A percentile compares a stretch with the other conserved stretches of the same genome.
Evolutionary conservation across 2,888 invertebrate genomes (phyloP).

Genomic region (Diabrotica balteata): DNA sequence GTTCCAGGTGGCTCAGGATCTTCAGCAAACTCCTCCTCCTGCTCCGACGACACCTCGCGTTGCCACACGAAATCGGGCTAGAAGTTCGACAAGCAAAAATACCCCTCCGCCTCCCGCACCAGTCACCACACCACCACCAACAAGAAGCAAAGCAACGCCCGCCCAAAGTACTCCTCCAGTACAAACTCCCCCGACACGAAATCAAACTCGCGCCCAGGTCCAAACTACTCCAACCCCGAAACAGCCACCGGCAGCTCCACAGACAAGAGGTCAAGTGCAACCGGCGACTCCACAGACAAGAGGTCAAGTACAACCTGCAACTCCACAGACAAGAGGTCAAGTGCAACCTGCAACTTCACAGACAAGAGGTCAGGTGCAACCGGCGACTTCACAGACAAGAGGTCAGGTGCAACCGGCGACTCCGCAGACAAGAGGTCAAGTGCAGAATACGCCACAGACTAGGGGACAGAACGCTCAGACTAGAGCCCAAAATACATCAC

Average conservation of each 20-base stretch:
- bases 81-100: constrained; percentile 16
- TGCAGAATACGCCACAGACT: background rate
- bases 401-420: too few relatives aligned
- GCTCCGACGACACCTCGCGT: constrained; percentile 1
- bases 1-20: constrained; percentile 32
- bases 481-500: background rate
- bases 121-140: constrained; percentile 1
- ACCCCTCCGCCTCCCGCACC: constrained; percentile 14
- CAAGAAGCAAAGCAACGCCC: constrained; percentile 9
- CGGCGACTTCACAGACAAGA: too few relatives aligned
- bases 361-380: background rate
- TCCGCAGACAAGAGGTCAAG: background rate
- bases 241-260: background rate
- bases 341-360: too few relatives aligned
- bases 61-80: constrained; percentile 14
- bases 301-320: background rate
- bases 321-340: too few relatives aligned
- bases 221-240: background rate
- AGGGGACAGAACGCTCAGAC: constrained; percentile 2
- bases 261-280: constrained; percentile 3
- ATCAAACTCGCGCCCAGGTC: constrained; percentile 3
- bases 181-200: background rate
- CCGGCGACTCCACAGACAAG: background rate
- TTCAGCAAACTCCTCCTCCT: constrained; percentile 24
- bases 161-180: constrained; percentile 7